Conservation (phyloP, 35 echinoderm and acorn worm species). For the Stichopus chloronotus region DNA sequence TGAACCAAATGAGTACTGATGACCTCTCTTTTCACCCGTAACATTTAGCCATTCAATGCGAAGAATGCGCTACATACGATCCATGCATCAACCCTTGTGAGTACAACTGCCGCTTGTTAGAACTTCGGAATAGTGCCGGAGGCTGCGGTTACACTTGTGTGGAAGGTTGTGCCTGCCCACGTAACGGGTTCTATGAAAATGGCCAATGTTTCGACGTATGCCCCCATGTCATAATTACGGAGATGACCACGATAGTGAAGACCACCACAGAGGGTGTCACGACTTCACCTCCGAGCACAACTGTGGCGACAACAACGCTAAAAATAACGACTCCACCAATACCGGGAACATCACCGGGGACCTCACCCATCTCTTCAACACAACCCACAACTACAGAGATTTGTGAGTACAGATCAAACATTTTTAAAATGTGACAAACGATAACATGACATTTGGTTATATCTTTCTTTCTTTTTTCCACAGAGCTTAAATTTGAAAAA, state of each 20-base stretch:
- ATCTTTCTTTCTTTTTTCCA: no score
- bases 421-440: neutral
- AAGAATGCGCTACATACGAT: conserved; percentile 72
- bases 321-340: neutral
- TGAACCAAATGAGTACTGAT: no score
- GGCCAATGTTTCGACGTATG: conserved; percentile 77
- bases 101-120: conserved; percentile 38
- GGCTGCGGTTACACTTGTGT: conserved; percentile 80
- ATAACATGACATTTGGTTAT: no score
- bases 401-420: neutral
- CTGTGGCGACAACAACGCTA: neutral
- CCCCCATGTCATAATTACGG: neutral
- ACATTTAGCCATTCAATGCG: conserved; percentile 80
- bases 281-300: neutral
- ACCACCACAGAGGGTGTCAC: conserved; percentile 37
- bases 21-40: no score
- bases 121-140: conserved; percentile 37
- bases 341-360: neutral
- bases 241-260: neutral
- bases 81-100: conserved; percentile 85
- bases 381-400: neutral
- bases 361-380: neutral
- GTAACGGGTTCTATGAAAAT: conserved; percentile 41
- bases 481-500: no score
- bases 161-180: conserved; percentile 83